phyloP scores from a whole-genome alignment of 2,113 vertebrate species.

The Abramis brama region DNA sequence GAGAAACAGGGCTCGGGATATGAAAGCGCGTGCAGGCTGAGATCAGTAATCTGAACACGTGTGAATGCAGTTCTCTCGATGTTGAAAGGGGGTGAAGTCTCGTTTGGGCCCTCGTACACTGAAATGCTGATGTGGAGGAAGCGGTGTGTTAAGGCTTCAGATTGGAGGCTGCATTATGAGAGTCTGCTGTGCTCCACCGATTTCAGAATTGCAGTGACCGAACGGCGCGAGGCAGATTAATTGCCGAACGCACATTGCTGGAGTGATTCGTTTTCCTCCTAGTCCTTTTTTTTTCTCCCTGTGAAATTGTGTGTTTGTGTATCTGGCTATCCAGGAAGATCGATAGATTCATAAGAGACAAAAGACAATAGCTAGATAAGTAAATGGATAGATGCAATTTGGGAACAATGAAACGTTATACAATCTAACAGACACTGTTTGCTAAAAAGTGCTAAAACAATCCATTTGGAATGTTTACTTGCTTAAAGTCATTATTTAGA shows the following conservation, averaged over 20 bases:
- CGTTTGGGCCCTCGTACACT: conserved; percentile 52
- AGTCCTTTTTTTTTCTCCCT: not conserved
- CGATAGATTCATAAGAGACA: not conserved
- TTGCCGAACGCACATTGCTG: not conserved
- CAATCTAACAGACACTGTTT: not conserved
- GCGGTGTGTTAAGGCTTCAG: conserved; percentile 53
- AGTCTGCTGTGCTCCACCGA: conserved; percentile 36
- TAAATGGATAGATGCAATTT: not conserved
- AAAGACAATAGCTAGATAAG: not conserved
- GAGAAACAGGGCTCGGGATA: conserved; percentile 56
- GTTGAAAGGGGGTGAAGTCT: conserved; percentile 39
- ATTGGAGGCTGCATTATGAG: conserved; percentile 29
- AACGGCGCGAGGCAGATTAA: not conserved
- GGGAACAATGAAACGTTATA: not conserved
- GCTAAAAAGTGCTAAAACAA: not conserved
- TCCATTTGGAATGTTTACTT: not conserved
- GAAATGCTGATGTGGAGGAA: conserved; percentile 63
- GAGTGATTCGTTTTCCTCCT: conserved; percentile 3
- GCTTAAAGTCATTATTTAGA: not conserved
- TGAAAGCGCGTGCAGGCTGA: conserved; percentile 54
- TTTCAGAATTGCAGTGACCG: conserved; percentile 33
- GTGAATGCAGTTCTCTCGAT: conserved; percentile 63
- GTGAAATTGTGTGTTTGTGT: not conserved
- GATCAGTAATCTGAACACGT: conserved; percentile 67
- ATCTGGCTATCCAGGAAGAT: not conserved